Conservation (phyloP, 2,113 vertebrate species). For the Corydoras sp. region DNA sequence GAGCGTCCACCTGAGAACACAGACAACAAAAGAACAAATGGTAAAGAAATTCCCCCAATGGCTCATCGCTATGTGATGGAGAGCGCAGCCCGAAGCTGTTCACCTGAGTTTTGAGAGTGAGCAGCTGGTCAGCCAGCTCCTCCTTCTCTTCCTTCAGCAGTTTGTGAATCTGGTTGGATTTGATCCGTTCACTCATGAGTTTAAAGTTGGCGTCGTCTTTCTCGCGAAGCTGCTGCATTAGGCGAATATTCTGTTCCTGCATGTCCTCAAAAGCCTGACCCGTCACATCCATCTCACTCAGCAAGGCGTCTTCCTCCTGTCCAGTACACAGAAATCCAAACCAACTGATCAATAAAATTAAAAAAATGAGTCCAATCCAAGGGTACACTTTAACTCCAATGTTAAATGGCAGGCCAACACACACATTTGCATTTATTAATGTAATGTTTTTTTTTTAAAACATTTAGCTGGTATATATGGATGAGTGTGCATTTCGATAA, state of each 20-base stretch:
- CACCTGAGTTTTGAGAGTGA: constrained; percentile 96
- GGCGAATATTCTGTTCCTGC: constrained; percentile 95
- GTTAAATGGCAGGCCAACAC: too few species aligned
- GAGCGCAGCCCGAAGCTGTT: too few species aligned
- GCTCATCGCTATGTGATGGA: too few species aligned
- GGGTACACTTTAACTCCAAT: too few species aligned
- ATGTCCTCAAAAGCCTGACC: constrained; percentile 98
- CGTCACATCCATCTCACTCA: constrained; percentile 55
- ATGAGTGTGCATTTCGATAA: too few species aligned
- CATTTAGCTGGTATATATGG: too few species aligned
- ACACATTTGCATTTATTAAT: too few species aligned
- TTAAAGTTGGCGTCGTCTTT: constrained; percentile 98
- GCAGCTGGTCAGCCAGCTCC: constrained; percentile 88
- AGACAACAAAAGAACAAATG: not conserved
- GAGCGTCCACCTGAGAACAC: constrained; percentile 83
- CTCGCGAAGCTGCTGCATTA: constrained; percentile 96
- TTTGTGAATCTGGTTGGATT: constrained; percentile 98
- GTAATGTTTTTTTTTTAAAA: too few species aligned
- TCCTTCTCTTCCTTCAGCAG: constrained; percentile 95
- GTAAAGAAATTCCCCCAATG: too few species aligned
- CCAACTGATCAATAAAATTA: too few species aligned
- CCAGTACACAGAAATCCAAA: too few species aligned
- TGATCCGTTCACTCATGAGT: constrained; percentile 95
- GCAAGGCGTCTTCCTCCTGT: constrained; percentile 91
- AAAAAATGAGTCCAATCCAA: too few species aligned